These are phyloP conservation scores for Phylloscopus collybita DNA, from an alignment of 2,797 vertebrate species.

Conservation along the genomic window DNA sequence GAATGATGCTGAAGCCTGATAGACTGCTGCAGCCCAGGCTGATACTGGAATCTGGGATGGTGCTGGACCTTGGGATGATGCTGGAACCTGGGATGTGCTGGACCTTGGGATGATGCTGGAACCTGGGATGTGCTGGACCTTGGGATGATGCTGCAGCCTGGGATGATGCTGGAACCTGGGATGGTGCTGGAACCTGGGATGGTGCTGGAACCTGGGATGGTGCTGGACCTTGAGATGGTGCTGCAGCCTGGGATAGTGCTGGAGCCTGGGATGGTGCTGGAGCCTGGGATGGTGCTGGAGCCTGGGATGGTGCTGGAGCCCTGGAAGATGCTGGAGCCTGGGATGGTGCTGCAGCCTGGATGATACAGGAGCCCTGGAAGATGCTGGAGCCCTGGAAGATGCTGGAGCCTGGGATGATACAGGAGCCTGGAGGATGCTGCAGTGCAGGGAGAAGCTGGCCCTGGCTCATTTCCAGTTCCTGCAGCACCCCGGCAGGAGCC, in stretches of 20 bases:
- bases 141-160: accelerated
- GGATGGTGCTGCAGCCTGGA: accelerated
- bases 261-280: too few relatives aligned
- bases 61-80: too few relatives aligned
- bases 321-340: accelerated
- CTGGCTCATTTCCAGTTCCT: background rate
- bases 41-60: background rate
- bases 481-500: background rate
- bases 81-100: too few relatives aligned
- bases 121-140: accelerated
- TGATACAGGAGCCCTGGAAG: accelerated
- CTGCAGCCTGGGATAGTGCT: background rate
- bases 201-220: accelerated
- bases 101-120: background rate
- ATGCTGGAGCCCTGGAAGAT: too few relatives aligned
- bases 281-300: too few relatives aligned
- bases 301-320: too few relatives aligned
- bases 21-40: too few relatives aligned
- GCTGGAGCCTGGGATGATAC: accelerated
- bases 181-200: accelerated
- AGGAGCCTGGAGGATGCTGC: background rate
- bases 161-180: accelerated
- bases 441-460: background rate
- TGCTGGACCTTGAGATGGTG: background rate
- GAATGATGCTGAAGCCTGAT: background rate